Evolutionary conservation across 2,888 invertebrate genomes (phyloP).

Genomic region (Tiliacea aurago): DNA sequence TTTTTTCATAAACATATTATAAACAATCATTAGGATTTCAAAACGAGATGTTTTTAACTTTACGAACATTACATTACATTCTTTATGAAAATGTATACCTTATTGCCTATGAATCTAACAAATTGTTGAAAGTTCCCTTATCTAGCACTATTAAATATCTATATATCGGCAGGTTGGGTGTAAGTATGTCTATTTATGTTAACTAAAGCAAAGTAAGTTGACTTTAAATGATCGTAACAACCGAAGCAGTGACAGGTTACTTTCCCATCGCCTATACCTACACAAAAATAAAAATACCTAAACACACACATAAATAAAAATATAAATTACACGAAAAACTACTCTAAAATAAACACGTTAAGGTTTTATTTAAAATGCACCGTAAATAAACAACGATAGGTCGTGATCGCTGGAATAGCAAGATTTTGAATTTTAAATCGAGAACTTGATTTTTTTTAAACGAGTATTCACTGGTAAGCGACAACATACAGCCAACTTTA

Average conservation of each 20-base stretch:
- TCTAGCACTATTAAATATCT: not conserved
- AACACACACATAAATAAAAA: conserved; percentile 36
- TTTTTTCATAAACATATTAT: not conserved
- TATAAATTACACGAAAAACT: conserved; percentile 27
- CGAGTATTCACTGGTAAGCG: conserved; percentile 49
- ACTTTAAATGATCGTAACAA: conserved; percentile 40
- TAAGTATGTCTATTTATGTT: conserved; percentile 7
- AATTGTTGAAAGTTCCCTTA: not conserved
- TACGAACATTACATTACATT: too few relatives aligned
- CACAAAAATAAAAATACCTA: conserved; percentile 30
- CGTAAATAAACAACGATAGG: conserved; percentile 41
- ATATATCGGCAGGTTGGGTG: not conserved
- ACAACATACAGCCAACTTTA: conserved; percentile 48
- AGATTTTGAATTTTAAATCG: conserved; percentile 75
- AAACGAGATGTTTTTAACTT: not conserved
- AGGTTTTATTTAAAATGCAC: conserved; percentile 49
- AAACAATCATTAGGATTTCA: not conserved
- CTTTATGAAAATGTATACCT: not conserved
- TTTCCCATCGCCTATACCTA: conserved; percentile 42
- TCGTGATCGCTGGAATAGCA: conserved; percentile 70
- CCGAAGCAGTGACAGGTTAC: conserved; percentile 51
- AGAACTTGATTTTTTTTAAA: conserved; percentile 60
- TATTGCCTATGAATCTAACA: too few relatives aligned
- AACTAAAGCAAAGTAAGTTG: conserved; percentile 60
- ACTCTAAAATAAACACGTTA: conserved; percentile 33